These are phyloP conservation scores for Phaonia tiefii DNA, from an alignment of 2,888 invertebrate genomes.

Conservation along the genomic window DNA sequence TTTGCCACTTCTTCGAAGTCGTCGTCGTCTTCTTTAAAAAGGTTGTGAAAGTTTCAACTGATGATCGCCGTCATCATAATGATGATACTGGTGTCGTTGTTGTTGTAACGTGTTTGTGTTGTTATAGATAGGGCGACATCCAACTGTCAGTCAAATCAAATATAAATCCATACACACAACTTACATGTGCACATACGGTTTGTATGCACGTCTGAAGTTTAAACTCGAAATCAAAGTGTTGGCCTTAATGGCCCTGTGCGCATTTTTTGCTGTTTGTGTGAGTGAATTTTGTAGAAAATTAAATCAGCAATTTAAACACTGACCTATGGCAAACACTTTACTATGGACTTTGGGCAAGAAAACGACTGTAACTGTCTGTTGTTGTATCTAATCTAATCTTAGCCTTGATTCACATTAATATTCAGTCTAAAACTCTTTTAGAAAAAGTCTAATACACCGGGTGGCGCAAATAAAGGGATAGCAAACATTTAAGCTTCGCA, in stretches of 20 bases:
- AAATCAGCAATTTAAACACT: not conserved
- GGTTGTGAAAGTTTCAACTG: slow-evolving; percentile 59
- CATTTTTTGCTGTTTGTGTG: no score
- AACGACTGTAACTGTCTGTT: not conserved
- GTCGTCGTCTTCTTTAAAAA: slow-evolving; percentile 44
- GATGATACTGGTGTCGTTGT: no score
- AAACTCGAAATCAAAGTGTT: no score
- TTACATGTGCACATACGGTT: no score
- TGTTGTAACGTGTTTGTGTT: not conserved
- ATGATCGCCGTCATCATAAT: not conserved
- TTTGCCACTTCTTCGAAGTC: slow-evolving; percentile 1
- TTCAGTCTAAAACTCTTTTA: no score
- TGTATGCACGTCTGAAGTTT: no score
- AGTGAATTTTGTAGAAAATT: no score
- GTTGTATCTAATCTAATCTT: not conserved
- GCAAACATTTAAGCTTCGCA: no score
- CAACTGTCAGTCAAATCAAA: not conserved
- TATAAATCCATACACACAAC: no score
- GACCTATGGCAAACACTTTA: slow-evolving; percentile 19
- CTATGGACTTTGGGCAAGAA: slow-evolving; percentile 8
- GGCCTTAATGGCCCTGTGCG: no score
- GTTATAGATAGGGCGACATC: not conserved
- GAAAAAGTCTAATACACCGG: no score
- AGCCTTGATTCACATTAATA: slow-evolving; percentile 16
- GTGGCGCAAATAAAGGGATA: no score